Conservation (phyloP, 2,113 vertebrate species). For the Psilopsiagon aymara region DNA sequence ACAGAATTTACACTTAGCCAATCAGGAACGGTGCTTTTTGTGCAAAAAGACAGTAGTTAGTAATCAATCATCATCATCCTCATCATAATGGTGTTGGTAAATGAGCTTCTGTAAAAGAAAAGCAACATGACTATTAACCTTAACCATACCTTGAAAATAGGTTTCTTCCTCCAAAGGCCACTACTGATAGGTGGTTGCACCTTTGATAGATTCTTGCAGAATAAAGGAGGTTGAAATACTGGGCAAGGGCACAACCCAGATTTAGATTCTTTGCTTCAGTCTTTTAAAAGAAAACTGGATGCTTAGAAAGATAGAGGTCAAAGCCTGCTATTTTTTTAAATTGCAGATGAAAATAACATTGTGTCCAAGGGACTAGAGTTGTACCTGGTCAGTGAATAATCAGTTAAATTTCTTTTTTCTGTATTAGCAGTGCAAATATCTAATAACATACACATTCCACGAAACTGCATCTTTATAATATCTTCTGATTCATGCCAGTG, state of each 20-base stretch:
- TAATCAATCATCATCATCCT: slow-evolving; percentile 61
- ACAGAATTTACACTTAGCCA: slow-evolving; percentile 33
- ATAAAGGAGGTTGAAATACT: slow-evolving; percentile 1
- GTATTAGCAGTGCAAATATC: neutral
- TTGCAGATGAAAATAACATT: slow-evolving; percentile 2
- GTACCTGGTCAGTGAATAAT: neutral
- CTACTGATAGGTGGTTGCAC: neutral
- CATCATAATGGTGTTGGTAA: slow-evolving; percentile 54
- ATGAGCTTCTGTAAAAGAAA: slow-evolving; percentile 61
- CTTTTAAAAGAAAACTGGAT: neutral
- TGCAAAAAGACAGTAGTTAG: slow-evolving; percentile 53
- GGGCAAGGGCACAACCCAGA: neutral
- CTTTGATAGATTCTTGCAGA: slow-evolving; percentile 35
- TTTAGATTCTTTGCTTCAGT: slow-evolving; percentile 22
- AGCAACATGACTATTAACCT: slow-evolving; percentile 57
- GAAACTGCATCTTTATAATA: neutral
- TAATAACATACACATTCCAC: neutral
- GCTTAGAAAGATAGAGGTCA: neutral
- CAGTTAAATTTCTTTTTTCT: slow-evolving; percentile 19
- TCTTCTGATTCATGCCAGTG: neutral
- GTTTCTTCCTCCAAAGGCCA: slow-evolving; percentile 10
- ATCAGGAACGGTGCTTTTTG: slow-evolving; percentile 36
- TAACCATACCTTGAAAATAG: slow-evolving; percentile 38
- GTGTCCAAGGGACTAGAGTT: neutral
- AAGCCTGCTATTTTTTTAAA: slow-evolving; percentile 18